Evolutionary conservation across 2,113 vertebrate genomes (phyloP).

Genomic region (Aplodontia rufa): DNA sequence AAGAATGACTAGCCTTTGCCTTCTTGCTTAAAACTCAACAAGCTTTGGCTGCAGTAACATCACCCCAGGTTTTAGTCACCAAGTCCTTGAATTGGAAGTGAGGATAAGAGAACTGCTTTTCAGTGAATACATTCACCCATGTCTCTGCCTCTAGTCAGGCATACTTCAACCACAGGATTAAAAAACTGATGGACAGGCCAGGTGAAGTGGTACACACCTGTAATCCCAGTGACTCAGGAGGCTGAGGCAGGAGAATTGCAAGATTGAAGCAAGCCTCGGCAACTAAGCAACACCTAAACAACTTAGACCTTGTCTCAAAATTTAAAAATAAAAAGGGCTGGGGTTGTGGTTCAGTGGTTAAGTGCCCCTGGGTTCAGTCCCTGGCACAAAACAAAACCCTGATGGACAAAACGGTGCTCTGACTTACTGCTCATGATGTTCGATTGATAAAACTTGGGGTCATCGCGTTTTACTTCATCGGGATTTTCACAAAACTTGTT

Average conservation of each 20-base stretch:
- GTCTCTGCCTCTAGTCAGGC: not conserved
- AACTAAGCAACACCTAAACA: no score
- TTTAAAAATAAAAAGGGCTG: no score
- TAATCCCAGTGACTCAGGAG: no score
- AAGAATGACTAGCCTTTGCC: not conserved
- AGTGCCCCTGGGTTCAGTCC: no score
- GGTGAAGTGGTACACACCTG: no score
- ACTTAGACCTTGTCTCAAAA: no score
- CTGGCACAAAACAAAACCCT: no score
- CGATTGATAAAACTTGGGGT: slow-evolving; percentile 92
- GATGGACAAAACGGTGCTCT: not conserved
- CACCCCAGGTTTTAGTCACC: not conserved
- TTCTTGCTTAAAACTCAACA: not conserved
- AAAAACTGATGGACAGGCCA: not conserved
- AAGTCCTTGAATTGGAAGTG: not conserved
- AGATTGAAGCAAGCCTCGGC: no score
- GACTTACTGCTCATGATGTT: slow-evolving; percentile 97
- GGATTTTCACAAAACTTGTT: slow-evolving; percentile 85
- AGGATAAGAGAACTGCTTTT: not conserved
- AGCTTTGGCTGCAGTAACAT: not conserved
- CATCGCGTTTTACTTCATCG: slow-evolving; percentile 87
- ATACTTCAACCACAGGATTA: not conserved
- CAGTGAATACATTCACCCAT: not conserved
- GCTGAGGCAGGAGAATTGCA: no score
- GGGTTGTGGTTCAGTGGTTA: no score